Conservation (phyloP, 2,113 vertebrate species). For the Psephotus haematonotus region DNA sequence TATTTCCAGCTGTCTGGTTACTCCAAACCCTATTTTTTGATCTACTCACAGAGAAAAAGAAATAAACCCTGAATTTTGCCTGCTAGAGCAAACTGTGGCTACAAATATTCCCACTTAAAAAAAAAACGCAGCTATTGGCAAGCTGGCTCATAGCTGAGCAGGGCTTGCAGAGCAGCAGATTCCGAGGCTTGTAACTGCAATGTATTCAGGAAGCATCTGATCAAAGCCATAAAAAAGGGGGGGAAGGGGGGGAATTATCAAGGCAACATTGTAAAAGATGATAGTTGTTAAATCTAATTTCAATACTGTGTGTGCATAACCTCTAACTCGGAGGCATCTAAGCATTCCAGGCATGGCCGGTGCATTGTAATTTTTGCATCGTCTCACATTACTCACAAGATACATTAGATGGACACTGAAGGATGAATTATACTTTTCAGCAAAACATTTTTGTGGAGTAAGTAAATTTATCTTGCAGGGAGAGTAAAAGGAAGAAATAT, state of each 20-base stretch:
- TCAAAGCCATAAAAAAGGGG: constrained; percentile 43
- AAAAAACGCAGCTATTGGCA: not conserved
- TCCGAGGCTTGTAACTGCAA: not conserved
- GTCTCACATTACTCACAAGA: constrained; percentile 40
- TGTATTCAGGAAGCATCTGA: constrained; percentile 55
- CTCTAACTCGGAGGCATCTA: constrained; percentile 50
- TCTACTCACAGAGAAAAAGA: not conserved
- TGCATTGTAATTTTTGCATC: constrained; percentile 61
- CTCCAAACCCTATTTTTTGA: not conserved
- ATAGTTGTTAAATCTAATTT: constrained; percentile 70
- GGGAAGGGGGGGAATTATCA: not conserved
- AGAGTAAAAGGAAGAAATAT: constrained; percentile 67
- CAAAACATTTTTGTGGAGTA: constrained; percentile 67
- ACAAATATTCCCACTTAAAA: constrained; percentile 26
- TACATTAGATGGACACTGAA: constrained; percentile 57
- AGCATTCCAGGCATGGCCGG: constrained; percentile 23
- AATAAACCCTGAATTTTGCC: not conserved
- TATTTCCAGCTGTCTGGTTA: not conserved
- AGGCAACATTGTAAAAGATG: constrained; percentile 65
- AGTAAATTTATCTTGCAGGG: constrained; percentile 65
- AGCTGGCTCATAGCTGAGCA: not conserved
- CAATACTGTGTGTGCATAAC: constrained; percentile 66
- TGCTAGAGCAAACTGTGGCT: constrained; percentile 37
- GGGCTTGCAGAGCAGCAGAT: constrained; percentile 23
- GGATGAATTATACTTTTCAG: constrained; percentile 67